Base-by-base conservation (phyloP, 2,797 vertebrate genomes). In the Amblyopsis hoosieri region DNA sequence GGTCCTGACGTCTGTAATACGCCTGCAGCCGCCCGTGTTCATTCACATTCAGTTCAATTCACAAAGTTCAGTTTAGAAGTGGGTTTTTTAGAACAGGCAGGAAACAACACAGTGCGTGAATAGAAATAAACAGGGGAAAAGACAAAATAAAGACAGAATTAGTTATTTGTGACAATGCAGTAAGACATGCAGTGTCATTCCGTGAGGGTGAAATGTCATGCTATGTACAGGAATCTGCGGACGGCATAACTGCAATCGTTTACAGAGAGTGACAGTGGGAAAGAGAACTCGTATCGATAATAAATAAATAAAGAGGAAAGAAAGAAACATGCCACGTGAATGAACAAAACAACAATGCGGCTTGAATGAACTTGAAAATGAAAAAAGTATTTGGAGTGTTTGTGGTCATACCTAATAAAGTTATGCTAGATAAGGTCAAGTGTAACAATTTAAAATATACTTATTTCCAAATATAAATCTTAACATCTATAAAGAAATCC, bases 131-230 rank as follows among this genome's bases (percentile, higher is more conserved):
- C 83, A 85, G 88, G 84, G 84, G 79, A 78, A 84, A 93, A 94
- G 93, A 92, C 89, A 94, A 96, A 96, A 95, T 96, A 98, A 96
- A 96, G 94, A 95, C 93, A 97, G 91, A 93, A 94, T 99, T 99
- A 99, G 97, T 98, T 93, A 90, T 93, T 91, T 91, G 93, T 93
- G 91, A 92, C 92, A 91, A 92, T 92, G 93, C 91, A 84, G 2
- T 86, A 94, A 94, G 85, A 91, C 96, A 94, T 94, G 96, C 95
- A 94, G 92, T 91, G 91, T 93, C 90, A 93, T 94, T 94, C 79
- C 89, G 75, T 91, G 93, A 91, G 86, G 82, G 86, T 91, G 87
- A 90, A 83, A 91, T 89, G 89, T 84, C 95, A 94, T 95, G 96
- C 94, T 94, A 90, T 91, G 90, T 90, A 86, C 87, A 93, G 85